Evolutionary conservation across 2,888 invertebrate species (phyloP).

Genomic region (Perdita meconis): DNA sequence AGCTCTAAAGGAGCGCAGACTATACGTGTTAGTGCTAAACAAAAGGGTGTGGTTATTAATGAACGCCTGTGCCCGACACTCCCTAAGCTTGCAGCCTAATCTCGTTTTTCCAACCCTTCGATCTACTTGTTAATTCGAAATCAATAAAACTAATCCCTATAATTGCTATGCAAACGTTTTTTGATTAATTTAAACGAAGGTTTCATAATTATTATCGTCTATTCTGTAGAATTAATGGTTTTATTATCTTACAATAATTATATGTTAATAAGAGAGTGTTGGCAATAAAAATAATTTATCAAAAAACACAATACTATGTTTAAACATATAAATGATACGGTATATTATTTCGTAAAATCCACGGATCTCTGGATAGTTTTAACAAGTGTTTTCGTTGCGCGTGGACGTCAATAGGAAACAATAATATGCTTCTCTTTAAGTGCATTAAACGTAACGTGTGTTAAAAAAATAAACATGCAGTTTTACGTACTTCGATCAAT

Average conservation of each 20-base stretch:
- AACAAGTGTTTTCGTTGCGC: conserved; percentile 33
- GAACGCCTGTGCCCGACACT: conserved; percentile 71
- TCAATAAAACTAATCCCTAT: conserved; percentile 50
- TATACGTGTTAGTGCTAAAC: conserved; percentile 39
- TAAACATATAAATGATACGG: conserved; percentile 50
- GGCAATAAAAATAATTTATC: conserved; percentile 79
- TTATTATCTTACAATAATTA: conserved; percentile 75
- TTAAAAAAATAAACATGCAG: conserved; percentile 28
- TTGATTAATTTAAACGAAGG: conserved; percentile 35
- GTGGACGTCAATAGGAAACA: conserved; percentile 17
- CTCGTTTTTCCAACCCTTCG: conserved; percentile 26
- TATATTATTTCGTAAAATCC: conserved; percentile 57
- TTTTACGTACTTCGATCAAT: conserved; percentile 27
- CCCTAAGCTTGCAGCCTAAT: conserved; percentile 71
- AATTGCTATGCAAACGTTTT: conserved; percentile 14
- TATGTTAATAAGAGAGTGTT: conserved; percentile 75
- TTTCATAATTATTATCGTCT: conserved; percentile 49
- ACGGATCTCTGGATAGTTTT: conserved; percentile 17
- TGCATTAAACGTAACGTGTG: conserved; percentile 19
- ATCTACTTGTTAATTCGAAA: conserved; percentile 47
- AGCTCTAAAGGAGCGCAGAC: conserved; percentile 27
- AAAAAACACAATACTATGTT: conserved; percentile 70
- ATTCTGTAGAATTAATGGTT: conserved; percentile 62
- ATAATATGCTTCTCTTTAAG: conserved; percentile 9
- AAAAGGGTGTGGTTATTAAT: conserved; percentile 77